These are phyloP conservation scores for Charaxes varanes DNA, from an alignment of 1,140 invertebrate species.

Conservation along the genomic window DNA sequence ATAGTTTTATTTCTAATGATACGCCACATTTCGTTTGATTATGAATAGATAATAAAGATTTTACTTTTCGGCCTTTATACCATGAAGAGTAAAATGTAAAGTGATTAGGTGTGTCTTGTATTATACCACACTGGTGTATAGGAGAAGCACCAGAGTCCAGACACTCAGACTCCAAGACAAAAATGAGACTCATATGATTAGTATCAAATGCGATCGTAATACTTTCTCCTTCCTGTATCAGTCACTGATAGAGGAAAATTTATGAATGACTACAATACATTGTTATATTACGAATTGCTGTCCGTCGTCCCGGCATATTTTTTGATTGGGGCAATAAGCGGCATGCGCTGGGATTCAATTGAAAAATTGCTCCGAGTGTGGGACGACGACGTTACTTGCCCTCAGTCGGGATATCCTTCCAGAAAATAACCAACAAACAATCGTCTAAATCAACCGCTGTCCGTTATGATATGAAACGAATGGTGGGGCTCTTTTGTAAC, in stretches of 20 bases:
- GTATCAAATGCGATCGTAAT: too few species aligned
- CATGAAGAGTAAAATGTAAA: too few species aligned
- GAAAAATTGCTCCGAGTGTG: conserved; percentile 62
- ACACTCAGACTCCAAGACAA: too few species aligned
- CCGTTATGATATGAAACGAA: conserved; percentile 4
- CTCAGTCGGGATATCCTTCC: conserved; percentile 69
- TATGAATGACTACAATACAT: conserved; percentile 5
- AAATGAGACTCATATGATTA: too few species aligned
- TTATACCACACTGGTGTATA: too few species aligned
- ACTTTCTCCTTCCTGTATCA: too few species aligned
- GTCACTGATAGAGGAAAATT: conserved; percentile 2
- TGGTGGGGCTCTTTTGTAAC: not conserved
- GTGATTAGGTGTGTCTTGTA: too few species aligned
- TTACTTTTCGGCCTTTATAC: too few species aligned
- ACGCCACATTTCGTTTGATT: too few species aligned
- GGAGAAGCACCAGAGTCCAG: too few species aligned
- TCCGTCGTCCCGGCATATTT: conserved; percentile 47
- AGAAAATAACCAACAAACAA: conserved; percentile 53
- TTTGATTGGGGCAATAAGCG: conserved; percentile 67
- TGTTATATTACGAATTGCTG: conserved; percentile 18
- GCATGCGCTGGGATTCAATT: conserved; percentile 61
- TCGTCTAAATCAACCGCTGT: conserved; percentile 11
- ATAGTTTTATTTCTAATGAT: too few species aligned
- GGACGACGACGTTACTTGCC: conserved; percentile 63
- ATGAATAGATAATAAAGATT: too few species aligned